These are phyloP conservation scores for Paracentrotus lividus DNA, from an alignment of 53 echinoderm and acorn worm species.

Conservation along the genomic window DNA sequence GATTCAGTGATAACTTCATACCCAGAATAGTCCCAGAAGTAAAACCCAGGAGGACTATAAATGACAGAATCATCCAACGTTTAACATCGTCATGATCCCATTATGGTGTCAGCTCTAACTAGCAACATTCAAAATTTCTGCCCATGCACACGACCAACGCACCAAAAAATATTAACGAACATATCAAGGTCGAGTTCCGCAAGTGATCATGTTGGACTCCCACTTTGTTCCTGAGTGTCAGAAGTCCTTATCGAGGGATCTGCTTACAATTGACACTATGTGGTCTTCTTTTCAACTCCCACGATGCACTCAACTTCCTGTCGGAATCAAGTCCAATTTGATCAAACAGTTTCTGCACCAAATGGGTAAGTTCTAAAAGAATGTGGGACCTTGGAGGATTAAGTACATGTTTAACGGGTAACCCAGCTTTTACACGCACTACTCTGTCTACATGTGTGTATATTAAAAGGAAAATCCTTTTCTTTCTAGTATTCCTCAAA, in stretches of 20 bases:
- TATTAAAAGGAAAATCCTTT: background rate
- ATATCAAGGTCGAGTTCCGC: slow-evolving; percentile 40
- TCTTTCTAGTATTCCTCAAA: too few relatives aligned
- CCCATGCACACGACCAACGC: slow-evolving; percentile 24
- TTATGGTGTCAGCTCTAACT: background rate
- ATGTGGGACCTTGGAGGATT: background rate
- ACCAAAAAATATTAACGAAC: slow-evolving; percentile 14
- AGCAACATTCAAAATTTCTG: slow-evolving; percentile 38
- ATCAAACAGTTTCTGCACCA: background rate
- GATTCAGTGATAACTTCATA: slow-evolving; percentile 30
- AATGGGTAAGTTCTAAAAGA: background rate
- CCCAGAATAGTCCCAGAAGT: slow-evolving; percentile 18
- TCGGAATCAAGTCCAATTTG: slow-evolving; percentile 60
- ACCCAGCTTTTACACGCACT: background rate
- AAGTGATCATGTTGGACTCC: slow-evolving; percentile 52
- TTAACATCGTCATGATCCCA: background rate
- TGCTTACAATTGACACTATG: slow-evolving; percentile 39
- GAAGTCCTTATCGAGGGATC: background rate
- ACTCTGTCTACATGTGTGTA: background rate
- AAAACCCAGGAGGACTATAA: background rate
- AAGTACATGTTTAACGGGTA: background rate
- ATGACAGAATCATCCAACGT: background rate
- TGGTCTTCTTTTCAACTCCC: slow-evolving; percentile 51
- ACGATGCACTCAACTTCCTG: slow-evolving; percentile 67
- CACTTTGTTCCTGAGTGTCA: slow-evolving; percentile 42